These are phyloP conservation scores for Phylloscopus trochiloides DNA, from an alignment of 2,113 vertebrate species.

Conservation along the genomic window DNA sequence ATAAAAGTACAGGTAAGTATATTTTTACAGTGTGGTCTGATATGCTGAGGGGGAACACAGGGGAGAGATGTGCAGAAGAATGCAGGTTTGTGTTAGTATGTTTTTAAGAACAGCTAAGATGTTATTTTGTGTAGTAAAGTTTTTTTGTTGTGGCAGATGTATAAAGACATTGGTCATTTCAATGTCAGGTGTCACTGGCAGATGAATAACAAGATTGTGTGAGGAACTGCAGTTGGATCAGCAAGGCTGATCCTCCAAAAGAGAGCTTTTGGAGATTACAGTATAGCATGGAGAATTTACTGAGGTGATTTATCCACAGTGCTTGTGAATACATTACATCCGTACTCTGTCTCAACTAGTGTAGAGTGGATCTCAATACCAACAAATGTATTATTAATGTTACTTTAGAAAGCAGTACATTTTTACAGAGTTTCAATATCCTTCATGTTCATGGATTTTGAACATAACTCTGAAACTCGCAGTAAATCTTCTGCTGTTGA, in stretches of 20 bases:
- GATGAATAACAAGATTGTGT: not conserved
- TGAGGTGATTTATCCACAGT: conserved; percentile 33
- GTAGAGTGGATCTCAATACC: not conserved
- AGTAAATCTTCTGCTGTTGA: not conserved
- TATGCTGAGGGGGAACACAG: not conserved
- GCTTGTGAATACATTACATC: conserved; percentile 40
- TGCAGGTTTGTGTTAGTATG: not conserved
- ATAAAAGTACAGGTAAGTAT: not conserved
- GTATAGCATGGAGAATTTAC: conserved; percentile 57
- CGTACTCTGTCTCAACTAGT: not conserved
- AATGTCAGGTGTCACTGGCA: not conserved
- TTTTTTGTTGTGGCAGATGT: not conserved
- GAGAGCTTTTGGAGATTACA: conserved; percentile 25
- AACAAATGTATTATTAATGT: conserved; percentile 66
- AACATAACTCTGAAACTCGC: not conserved
- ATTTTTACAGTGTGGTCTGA: not conserved
- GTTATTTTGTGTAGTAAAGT: not conserved
- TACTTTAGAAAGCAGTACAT: not conserved
- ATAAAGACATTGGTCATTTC: not conserved
- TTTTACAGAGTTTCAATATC: conserved; percentile 15
- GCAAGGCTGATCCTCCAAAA: not conserved
- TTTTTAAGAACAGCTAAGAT: not conserved
- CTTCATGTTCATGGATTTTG: not conserved
- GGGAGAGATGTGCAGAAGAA: not conserved
- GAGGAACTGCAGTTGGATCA: conserved; percentile 6